These are phyloP conservation scores for Mellilla xanthometata DNA, from an alignment of 2,888 invertebrate species.

Conservation along the genomic window DNA sequence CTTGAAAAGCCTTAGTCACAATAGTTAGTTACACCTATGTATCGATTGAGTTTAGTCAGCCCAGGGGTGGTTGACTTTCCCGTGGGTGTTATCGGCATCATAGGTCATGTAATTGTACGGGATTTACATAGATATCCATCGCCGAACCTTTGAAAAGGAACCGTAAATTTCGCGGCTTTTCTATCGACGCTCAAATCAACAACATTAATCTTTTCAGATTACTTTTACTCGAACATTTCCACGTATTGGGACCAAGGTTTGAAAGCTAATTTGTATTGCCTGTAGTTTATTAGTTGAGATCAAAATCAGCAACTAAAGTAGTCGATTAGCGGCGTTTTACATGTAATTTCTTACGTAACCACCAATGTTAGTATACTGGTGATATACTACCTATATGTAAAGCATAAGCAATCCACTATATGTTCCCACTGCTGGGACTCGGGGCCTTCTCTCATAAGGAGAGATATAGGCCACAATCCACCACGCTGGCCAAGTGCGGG, in stretches of 20 bases:
- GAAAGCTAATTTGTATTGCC: conserved; percentile 4
- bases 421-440: too few relatives aligned
- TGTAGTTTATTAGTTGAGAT: conserved; percentile 8
- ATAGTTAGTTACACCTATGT: conserved; percentile 12
- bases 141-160: conserved; percentile 21
- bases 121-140: conserved; percentile 52
- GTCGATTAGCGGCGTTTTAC: conserved; percentile 6
- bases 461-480: too few relatives aligned
- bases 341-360: too few relatives aligned
- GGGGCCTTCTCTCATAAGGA: too few relatives aligned
- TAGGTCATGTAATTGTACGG: conserved; percentile 30
- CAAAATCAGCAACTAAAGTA: conserved; percentile 4
- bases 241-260: conserved; percentile 11
- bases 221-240: conserved; percentile 1
- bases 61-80: conserved; percentile 54
- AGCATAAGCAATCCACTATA: too few relatives aligned
- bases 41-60: conserved; percentile 51
- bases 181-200: conserved; percentile 4
- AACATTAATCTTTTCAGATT: conserved; percentile 3
- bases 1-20: conserved; percentile 30
- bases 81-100: conserved; percentile 34
- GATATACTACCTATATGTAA: too few relatives aligned
- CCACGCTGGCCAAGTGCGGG: too few relatives aligned
- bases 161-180: conserved; percentile 21
- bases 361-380: too few relatives aligned